Percentiles rank a stretch among this genome's conserved stretches.
phyloP scores from a whole-genome alignment of 2,113 vertebrate genomes.

The Microtus oregoni region DNA sequence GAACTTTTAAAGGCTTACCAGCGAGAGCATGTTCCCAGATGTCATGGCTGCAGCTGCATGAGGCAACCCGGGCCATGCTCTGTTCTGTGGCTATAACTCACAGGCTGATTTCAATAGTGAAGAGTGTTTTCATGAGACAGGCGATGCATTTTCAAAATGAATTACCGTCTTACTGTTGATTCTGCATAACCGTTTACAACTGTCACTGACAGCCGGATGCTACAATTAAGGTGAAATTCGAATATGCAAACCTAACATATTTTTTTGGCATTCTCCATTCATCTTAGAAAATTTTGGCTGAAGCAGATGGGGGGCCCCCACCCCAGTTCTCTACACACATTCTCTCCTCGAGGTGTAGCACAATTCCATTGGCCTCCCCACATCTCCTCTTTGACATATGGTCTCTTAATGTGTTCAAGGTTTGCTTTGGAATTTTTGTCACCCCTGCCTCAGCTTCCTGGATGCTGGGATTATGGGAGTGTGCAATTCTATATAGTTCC shows the following conservation, averaged over 20 bases:
- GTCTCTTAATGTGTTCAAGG: neutral
- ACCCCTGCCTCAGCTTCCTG: neutral
- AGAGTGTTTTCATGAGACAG: slow-evolving; percentile 45
- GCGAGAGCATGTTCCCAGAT: slow-evolving; percentile 12
- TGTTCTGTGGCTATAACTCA: slow-evolving; percentile 63
- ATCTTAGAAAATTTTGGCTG: slow-evolving; percentile 54
- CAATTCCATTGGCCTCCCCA: neutral
- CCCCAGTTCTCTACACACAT: neutral
- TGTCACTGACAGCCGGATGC: slow-evolving; percentile 69
- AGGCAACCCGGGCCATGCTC: neutral
- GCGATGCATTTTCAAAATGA: slow-evolving; percentile 71
- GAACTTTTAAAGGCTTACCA: neutral
- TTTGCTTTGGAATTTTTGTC: neutral
- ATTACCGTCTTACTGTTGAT: slow-evolving; percentile 28
- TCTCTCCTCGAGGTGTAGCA: neutral
- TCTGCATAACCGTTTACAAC: slow-evolving; percentile 23
- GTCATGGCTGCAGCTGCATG: neutral
- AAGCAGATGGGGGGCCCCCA: neutral
- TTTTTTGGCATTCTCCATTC: slow-evolving; percentile 57
- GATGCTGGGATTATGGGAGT: neutral
- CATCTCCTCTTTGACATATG: neutral
- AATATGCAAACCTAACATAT: slow-evolving; percentile 62
- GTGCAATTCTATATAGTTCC: neutral
- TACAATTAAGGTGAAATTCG: slow-evolving; percentile 69
- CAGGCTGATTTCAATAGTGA: slow-evolving; percentile 55